Base-by-base conservation (phyloP, 1,140 invertebrate genomes). In the Oedothorax gibbosus region DNA sequence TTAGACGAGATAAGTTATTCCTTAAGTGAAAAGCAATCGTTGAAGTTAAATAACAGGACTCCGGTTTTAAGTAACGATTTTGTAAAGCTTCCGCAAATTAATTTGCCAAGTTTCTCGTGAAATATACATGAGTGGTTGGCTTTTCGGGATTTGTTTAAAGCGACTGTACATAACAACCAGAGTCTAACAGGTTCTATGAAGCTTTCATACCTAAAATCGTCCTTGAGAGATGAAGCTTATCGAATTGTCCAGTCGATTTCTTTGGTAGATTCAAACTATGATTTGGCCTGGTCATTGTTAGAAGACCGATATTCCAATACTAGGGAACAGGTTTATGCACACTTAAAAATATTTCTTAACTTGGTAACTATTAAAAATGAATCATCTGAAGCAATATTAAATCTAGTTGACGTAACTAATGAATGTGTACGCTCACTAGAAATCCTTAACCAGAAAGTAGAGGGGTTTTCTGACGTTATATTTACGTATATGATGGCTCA, bases 271-370 rank as follows among this genome's bases (percentile, higher is more conserved):
- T 14, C 12, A 14, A 60, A 60, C n/a, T 60, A 60, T 60, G 12
- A 12, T 14, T 14, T 60, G n/a, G 57, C 57, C 57, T 60, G 57
- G 57, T 60, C 57, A 60, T n/a, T 60, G 57, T 60, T 60, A 60
- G 57, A 60, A 60, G 57, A 60, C 57, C n/a, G 57, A n/a, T 60
- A 60, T 60, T 60, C 57, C 11, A 60, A 60, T 60, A 60, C 11
- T 60, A 60, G 57, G n/a, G 7, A 60, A 60, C n/a, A 14, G n/a
- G 57, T 60, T 12, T 60, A 60, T n/a, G 57, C 57, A 2, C 57
- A 12, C 11, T 14, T 60, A 14, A 14, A 14, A 60, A 12, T 1
- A 60, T 60, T 60, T 60, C 11, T 60, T 60, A 14, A 60, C n/a
- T 14, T 60, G 11, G 12, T n/a, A 60, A 14, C 12, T 60, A 60